A percentile compares a stretch with the other conserved stretches of the same genome.
These are phyloP conservation scores for Trachemys scripta DNA, from an alignment of 2,113 vertebrate genomes.

Conservation along the genomic window DNA sequence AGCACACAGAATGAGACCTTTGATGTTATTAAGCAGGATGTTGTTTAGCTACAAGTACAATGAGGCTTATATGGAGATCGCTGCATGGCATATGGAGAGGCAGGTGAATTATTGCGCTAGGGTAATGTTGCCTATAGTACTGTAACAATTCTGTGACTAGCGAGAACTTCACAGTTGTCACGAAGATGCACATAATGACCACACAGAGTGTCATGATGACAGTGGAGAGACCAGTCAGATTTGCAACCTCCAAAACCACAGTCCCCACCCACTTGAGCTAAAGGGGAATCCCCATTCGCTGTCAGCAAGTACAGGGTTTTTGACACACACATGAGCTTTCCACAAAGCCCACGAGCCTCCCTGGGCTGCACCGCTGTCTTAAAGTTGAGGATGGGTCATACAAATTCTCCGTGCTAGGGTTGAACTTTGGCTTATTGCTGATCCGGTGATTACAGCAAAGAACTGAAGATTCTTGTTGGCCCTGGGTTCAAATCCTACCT, in stretches of 20 bases:
- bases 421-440: not conserved
- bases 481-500: not conserved
- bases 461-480: not conserved
- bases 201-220: accelerated
- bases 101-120: not conserved
- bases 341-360: not conserved
- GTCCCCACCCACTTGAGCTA: not conserved
- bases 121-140: not conserved
- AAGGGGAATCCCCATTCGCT: not conserved
- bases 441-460: not conserved
- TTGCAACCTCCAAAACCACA: accelerated
- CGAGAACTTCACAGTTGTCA: accelerated
- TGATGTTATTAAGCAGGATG: not conserved
- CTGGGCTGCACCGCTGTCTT: not conserved
- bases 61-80: not conserved
- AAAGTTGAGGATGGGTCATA: not conserved
- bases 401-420: not conserved
- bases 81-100: not conserved
- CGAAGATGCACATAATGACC: accelerated
- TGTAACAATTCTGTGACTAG: not conserved
- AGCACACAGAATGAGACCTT: constrained; percentile 34
- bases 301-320: not conserved
- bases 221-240: not conserved
- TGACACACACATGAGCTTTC: not conserved
- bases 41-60: not conserved